Percentiles rank a stretch among this genome's conserved stretches.
Conservation (phyloP, 2,797 vertebrate genomes). For the Eulemur rubriventer region DNA sequence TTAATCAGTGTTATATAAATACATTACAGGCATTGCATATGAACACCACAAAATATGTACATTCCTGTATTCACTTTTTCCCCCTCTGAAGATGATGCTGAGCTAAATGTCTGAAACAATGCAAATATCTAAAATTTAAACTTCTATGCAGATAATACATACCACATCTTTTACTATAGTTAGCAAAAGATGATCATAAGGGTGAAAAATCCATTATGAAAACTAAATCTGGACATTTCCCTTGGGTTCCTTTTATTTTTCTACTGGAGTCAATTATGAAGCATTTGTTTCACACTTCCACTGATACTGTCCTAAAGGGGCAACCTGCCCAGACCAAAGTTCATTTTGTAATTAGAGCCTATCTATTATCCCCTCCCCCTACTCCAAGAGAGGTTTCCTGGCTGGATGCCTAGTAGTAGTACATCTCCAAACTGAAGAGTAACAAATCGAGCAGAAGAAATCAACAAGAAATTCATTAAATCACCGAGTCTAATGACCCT, state of each 20-base stretch:
- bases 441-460: background rate
- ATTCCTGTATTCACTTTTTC: background rate
- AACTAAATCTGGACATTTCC: background rate
- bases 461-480: background rate
- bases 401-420: background rate
- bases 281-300: background rate
- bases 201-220: background rate
- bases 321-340: background rate
- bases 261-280: background rate
- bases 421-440: background rate
- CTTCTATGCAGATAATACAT: background rate
- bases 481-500: background rate
- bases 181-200: background rate
- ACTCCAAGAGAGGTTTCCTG: background rate
- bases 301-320: background rate
- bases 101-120: slow-evolving; percentile 10
- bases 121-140: background rate
- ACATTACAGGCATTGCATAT: background rate
- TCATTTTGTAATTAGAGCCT: background rate
- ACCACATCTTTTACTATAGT: background rate
- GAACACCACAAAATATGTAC: background rate
- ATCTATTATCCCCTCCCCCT: too few relatives aligned
- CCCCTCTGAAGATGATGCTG: background rate
- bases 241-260: background rate
- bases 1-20: background rate